A percentile compares a stretch with the other conserved stretches of the same genome.
phyloP scores from a whole-genome alignment of 2,797 vertebrate species.

The Otus scops region DNA sequence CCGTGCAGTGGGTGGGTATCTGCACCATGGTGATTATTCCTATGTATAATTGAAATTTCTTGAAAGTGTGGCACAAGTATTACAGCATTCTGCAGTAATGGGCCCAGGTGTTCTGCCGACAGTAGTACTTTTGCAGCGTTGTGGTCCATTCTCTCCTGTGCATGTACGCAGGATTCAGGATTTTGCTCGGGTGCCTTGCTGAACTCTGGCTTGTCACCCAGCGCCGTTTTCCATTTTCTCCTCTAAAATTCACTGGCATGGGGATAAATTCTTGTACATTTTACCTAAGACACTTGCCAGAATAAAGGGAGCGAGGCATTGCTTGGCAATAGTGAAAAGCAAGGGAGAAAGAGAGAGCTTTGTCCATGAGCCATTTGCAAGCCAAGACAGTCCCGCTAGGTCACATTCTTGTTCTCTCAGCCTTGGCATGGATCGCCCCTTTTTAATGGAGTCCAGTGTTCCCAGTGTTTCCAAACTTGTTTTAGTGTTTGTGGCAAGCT shows the following conservation, averaged over 20 bases:
- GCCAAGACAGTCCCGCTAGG: neutral
- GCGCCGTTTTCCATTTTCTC: neutral
- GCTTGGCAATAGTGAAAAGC: neutral
- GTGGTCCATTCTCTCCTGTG: neutral
- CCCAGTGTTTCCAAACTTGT: constrained; percentile 22
- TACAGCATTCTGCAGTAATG: neutral
- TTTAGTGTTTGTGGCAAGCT: constrained; percentile 6
- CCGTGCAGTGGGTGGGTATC: neutral
- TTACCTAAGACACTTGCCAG: constrained; percentile 8
- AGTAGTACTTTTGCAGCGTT: rapidly evolving
- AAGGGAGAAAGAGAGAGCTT: neutral
- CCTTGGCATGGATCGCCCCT: neutral
- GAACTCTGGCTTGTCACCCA: neutral
- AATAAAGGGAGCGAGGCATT: neutral
- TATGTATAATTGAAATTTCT: neutral
- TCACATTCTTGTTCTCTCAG: constrained; percentile 17
- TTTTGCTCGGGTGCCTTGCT: neutral
- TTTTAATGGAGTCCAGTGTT: constrained; percentile 13
- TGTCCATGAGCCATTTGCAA: neutral
- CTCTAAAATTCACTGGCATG: neutral
- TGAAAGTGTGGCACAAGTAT: neutral
- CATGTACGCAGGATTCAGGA: neutral
- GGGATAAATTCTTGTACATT: neutral
- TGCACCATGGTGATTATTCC: neutral
- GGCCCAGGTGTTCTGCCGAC: neutral